phyloP scores from a whole-genome alignment of 2,888 invertebrate genomes.

The Coelinius sp. region DNA sequence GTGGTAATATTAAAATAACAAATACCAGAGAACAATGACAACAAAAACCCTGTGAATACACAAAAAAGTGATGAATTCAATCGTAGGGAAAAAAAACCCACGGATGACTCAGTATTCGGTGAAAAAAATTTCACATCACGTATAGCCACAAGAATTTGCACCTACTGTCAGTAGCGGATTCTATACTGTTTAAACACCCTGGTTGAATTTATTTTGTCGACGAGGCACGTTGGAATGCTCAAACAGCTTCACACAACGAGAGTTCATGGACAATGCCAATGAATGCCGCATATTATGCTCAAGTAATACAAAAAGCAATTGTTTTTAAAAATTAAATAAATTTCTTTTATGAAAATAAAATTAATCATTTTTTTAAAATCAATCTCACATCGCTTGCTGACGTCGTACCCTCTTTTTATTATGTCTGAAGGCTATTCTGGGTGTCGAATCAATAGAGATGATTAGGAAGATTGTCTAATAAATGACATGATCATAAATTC shows the following conservation, averaged over 20 bases:
- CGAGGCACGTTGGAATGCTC: slow-evolving; percentile 37
- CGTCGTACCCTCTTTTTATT: not conserved
- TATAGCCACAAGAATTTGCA: slow-evolving; percentile 4
- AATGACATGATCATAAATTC: slow-evolving; percentile 47
- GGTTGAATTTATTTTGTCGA: slow-evolving; percentile 36
- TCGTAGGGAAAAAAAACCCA: not conserved
- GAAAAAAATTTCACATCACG: slow-evolving; percentile 18
- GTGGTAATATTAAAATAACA: too few species aligned
- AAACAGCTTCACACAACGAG: slow-evolving; percentile 13
- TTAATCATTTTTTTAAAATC: too few species aligned
- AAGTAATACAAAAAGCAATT: not conserved
- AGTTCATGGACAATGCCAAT: slow-evolving; percentile 23
- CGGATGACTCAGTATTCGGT: not conserved
- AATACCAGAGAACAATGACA: too few species aligned
- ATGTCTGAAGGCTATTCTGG: slow-evolving; percentile 17
- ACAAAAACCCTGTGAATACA: not conserved
- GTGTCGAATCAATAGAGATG: slow-evolving; percentile 49
- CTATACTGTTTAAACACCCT: not conserved
- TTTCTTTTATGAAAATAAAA: too few species aligned
- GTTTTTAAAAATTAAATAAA: too few species aligned
- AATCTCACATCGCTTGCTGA: too few species aligned
- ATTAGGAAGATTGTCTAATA: slow-evolving; percentile 47
- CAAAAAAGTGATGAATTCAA: not conserved
- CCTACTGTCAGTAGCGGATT: not conserved
- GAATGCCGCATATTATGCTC: not conserved